A percentile compares a stretch with the other conserved stretches of the same genome.
Conservation (phyloP, 1,140 invertebrate genomes). For the Asbolus verrucosus region DNA sequence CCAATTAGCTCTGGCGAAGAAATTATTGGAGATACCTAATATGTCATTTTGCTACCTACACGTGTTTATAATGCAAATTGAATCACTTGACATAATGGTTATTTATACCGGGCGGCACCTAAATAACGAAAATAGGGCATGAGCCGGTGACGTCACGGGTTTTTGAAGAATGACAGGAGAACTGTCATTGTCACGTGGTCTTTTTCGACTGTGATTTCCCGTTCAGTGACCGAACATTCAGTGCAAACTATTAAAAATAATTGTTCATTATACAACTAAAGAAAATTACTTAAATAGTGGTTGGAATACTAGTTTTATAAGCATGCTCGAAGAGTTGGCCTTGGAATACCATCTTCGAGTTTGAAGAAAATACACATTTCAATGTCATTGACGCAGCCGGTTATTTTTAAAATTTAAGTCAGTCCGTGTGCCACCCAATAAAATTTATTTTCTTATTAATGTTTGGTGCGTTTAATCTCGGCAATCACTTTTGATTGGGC, state of each 20-base stretch:
- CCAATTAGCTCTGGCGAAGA: no score
- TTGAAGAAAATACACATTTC: background rate
- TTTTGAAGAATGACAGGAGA: conserved; percentile 2
- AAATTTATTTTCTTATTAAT: background rate
- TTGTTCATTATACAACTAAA: conserved; percentile 3
- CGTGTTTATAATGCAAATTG: conserved; percentile 14
- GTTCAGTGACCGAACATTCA: background rate
- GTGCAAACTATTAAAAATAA: background rate
- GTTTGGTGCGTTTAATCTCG: no score
- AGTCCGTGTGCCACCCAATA: background rate
- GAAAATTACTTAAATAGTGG: background rate
- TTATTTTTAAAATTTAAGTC: background rate
- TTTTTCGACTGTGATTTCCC: no score
- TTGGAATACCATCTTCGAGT: no score
- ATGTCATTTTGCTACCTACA: conserved; percentile 20
- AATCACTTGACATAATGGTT: conserved; percentile 27
- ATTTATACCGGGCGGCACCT: conserved; percentile 30
- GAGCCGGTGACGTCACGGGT: conserved; percentile 7
- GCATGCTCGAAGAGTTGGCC: no score
- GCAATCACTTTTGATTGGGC: no score
- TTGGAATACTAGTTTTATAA: background rate
- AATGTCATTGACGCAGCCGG: conserved; percentile 7
- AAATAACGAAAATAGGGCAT: conserved; percentile 3
- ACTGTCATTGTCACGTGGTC: conserved; percentile 31
- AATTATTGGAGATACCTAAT: conserved; percentile 6